Conservation (phyloP, 2,888 invertebrate genomes). For the Anthophora plumipes region DNA sequence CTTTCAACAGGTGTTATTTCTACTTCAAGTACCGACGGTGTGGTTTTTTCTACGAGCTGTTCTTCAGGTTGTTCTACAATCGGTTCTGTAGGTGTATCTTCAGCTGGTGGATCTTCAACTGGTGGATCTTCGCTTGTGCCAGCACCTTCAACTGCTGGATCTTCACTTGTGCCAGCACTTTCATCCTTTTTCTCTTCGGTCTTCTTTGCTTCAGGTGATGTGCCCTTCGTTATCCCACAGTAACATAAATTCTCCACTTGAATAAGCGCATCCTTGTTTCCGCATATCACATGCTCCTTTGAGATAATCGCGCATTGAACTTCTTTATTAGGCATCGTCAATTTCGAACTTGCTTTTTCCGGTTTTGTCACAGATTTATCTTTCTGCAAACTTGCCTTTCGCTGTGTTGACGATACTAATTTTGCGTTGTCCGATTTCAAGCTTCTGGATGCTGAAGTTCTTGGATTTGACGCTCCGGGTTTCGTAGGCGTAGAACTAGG, state of each 20-base stretch:
- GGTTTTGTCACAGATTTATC: not conserved
- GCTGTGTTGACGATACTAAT: not conserved
- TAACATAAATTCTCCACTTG: not conserved
- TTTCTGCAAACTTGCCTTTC: not conserved
- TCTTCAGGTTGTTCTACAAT: not conserved
- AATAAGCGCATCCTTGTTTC: not conserved
- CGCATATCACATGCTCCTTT: not conserved
- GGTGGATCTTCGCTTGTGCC: no score
- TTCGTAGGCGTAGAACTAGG: not conserved
- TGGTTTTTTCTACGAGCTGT: not conserved
- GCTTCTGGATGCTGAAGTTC: no score
- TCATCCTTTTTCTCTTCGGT: not conserved
- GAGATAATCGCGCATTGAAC: slow-evolving; percentile 33
- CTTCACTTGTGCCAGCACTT: no score
- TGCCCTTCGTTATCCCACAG: not conserved
- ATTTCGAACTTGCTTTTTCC: no score
- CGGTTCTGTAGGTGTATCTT: not conserved
- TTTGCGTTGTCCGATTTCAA: not conserved
- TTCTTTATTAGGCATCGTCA: not conserved
- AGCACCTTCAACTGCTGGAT: no score
- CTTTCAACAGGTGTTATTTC: not conserved
- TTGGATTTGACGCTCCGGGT: not conserved
- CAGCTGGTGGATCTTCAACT: no score
- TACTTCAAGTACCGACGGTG: not conserved
- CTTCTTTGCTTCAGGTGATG: not conserved